A percentile compares a stretch with the other conserved stretches of the same genome.
phyloP scores from a whole-genome alignment of 2,113 vertebrate genomes.

The Vidua macroura region DNA sequence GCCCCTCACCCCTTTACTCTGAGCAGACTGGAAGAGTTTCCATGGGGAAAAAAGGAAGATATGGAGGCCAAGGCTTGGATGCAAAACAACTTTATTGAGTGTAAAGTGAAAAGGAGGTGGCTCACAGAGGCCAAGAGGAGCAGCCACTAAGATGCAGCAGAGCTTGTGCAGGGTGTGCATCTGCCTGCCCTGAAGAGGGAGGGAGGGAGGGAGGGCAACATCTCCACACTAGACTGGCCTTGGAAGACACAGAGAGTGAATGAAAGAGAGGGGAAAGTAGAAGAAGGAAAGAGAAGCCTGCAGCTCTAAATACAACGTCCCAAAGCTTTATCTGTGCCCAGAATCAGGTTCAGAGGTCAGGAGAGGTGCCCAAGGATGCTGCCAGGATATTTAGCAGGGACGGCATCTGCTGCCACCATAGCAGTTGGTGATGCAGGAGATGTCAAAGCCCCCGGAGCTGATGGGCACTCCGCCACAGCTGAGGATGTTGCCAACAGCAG shows the following conservation, averaged over 20 bases:
- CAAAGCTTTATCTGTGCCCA: not conserved
- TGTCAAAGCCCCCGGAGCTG: too few relatives aligned
- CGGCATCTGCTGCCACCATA: too few relatives aligned
- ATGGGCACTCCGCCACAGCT: too few relatives aligned
- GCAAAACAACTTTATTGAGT: not conserved
- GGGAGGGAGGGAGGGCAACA: too few relatives aligned
- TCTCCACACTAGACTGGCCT: not conserved
- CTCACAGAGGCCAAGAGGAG: not conserved
- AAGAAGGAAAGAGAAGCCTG: not conserved
- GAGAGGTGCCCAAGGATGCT: too few relatives aligned
- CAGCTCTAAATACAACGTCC: not conserved
- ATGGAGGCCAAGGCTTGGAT: not conserved
- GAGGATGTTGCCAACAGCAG: too few relatives aligned
- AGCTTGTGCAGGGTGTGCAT: not conserved
- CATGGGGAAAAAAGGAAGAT: not conserved
- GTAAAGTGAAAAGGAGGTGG: not conserved
- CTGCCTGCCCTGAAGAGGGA: not conserved
- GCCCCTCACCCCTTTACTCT: not conserved
- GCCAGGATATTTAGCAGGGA: too few relatives aligned
- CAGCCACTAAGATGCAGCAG: too few relatives aligned
- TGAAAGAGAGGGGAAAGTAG: not conserved
- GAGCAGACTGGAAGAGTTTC: not conserved
- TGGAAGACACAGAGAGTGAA: not conserved
- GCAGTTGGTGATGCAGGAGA: too few relatives aligned
- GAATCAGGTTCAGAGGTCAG: not conserved